A percentile compares a stretch with the other conserved stretches of the same genome.
Conservation (phyloP, 2,113 vertebrate genomes). For the Paralichthys olivaceus region DNA sequence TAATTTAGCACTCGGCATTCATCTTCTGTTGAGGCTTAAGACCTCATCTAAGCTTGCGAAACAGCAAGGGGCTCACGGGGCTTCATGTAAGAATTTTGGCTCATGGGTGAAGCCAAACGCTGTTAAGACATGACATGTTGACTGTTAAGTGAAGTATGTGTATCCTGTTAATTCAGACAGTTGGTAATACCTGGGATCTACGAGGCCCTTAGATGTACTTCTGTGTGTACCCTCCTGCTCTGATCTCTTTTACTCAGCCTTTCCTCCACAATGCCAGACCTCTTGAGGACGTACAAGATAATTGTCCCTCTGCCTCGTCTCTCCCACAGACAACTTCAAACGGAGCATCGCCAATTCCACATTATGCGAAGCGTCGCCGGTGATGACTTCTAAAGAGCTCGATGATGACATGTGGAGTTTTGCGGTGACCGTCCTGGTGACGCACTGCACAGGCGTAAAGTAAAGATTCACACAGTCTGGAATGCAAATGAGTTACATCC, state of each 20-base stretch:
- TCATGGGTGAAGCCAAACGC: constrained; percentile 74
- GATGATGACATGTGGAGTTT: constrained; percentile 64
- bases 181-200: constrained; percentile 79
- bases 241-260: constrained; percentile 75
- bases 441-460: constrained; percentile 56
- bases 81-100: constrained; percentile 82
- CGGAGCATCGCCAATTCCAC: constrained; percentile 55
- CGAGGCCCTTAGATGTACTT: constrained; percentile 74
- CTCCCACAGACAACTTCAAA: constrained; percentile 74
- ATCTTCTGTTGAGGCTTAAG: constrained; percentile 79
- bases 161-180: constrained; percentile 83
- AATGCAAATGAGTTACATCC: constrained; percentile 57
- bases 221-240: constrained; percentile 66
- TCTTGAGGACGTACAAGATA: constrained; percentile 76
- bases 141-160: constrained; percentile 80
- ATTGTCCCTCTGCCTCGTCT: constrained; percentile 67
- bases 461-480: constrained; percentile 62
- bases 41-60: constrained; percentile 81
- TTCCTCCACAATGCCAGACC: constrained; percentile 66
- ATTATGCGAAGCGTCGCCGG: constrained; percentile 46
- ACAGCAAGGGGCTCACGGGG: constrained; percentile 76
- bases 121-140: constrained; percentile 82
- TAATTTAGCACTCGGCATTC: constrained; percentile 85
- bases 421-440: constrained; percentile 54
- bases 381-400: constrained; percentile 63